Percentiles rank a stretch among this genome's conserved stretches.
Evolutionary conservation across 2,797 vertebrate genomes (phyloP).

Genomic region (Tapera naevia): DNA sequence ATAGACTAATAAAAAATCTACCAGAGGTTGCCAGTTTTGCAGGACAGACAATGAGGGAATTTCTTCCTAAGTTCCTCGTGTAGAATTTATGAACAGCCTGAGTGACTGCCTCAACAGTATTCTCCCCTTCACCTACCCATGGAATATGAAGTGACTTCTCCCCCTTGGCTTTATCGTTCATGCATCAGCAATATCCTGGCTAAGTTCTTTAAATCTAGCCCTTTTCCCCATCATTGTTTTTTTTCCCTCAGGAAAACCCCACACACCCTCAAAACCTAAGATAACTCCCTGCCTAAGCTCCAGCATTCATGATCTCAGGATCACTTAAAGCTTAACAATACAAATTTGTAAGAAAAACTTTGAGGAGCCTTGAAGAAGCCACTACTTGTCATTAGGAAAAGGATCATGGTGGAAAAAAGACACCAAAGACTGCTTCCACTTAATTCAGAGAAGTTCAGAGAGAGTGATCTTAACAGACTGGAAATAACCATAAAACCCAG

Average conservation of each 20-base stretch:
- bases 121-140: rapidly evolving
- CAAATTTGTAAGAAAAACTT: background rate
- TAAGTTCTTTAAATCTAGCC: background rate
- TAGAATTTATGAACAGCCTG: background rate
- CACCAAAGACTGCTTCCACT: background rate
- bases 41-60: background rate
- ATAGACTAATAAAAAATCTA: background rate
- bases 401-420: background rate
- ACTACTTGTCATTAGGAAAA: background rate
- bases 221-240: background rate
- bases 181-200: background rate
- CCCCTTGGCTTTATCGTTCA: background rate
- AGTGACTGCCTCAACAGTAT: background rate
- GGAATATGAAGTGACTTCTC: background rate
- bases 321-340: background rate
- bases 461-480: background rate
- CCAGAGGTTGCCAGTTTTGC: background rate
- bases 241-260: background rate
- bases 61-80: background rate
- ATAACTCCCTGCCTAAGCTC: background rate
- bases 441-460: constrained; percentile 2
- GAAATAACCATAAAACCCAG: constrained; percentile 29
- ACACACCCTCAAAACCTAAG: background rate
- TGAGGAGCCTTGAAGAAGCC: background rate
- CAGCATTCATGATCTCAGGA: background rate